Percentiles rank a stretch among this genome's conserved stretches.
These are phyloP conservation scores for Alectoris magna DNA, from an alignment of 2,797 vertebrate genomes.

Conservation along the genomic window DNA sequence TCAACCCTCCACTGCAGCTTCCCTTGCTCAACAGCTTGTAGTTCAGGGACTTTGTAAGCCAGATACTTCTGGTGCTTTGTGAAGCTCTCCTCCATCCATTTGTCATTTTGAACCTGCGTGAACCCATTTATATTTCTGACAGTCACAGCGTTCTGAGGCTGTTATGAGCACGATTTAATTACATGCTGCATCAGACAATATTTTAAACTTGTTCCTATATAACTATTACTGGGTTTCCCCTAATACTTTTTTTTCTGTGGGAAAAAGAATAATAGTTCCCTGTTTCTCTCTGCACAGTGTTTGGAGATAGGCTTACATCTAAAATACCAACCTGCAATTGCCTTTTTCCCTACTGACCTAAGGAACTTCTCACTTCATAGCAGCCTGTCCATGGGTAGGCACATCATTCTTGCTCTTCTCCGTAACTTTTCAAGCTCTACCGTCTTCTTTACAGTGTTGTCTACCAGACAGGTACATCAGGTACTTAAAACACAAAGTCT, in stretches of 20 bases:
- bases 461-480: not conserved
- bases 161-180: not conserved
- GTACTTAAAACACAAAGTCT: not conserved
- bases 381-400: not conserved
- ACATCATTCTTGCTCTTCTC: not conserved
- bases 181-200: not conserved
- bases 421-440: not conserved
- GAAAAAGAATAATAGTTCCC: not conserved
- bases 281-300: not conserved
- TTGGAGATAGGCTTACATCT: not conserved
- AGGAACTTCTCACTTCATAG: not conserved
- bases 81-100: not conserved
- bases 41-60: not conserved
- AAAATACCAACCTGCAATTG: not conserved
- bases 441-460: not conserved
- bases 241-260: not conserved
- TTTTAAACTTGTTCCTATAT: not conserved
- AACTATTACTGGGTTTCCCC: not conserved
- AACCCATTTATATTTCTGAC: not conserved
- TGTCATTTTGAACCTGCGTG: not conserved
- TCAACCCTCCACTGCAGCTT: rapidly evolving
- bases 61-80: not conserved
- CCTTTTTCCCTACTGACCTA: not conserved
- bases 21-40: not conserved
- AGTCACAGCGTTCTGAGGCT: not conserved